Conservation (phyloP, 2,888 invertebrate genomes). For the Ferdinandea cuprea region DNA sequence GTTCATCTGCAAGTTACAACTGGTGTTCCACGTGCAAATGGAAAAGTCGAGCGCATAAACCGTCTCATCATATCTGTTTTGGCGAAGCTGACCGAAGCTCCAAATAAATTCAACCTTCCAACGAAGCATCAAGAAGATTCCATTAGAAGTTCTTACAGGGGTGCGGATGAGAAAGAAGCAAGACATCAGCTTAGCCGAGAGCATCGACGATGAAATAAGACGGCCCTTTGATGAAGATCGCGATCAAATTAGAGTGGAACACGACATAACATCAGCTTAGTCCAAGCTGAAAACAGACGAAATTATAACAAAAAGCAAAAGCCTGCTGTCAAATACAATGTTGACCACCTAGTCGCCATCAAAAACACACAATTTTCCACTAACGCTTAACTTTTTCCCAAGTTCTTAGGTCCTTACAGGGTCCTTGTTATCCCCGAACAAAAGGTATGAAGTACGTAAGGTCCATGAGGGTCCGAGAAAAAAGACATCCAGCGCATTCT, state of each 20-base stretch:
- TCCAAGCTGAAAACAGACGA: conserved; percentile 29
- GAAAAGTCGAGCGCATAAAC: conserved; percentile 36
- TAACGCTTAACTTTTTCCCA: conserved; percentile 2
- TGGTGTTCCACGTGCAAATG: conserved; percentile 53
- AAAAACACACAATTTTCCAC: conserved; percentile 10
- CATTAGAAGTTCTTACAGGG: conserved; percentile 27
- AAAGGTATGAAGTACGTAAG: conserved; percentile 11
- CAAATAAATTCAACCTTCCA: conserved; percentile 36
- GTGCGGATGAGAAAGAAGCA: conserved; percentile 2
- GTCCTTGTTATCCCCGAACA: not conserved
- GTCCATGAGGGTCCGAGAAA: conserved; percentile 17
- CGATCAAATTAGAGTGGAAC: conserved; percentile 16
- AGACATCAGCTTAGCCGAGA: not conserved
- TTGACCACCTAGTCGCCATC: conserved; percentile 26
- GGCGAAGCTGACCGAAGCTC: conserved; percentile 17
- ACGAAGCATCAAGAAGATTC: conserved; percentile 10
- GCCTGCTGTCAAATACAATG: conserved; percentile 1
- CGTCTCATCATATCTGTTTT: conserved; percentile 11
- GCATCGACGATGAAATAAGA: conserved; percentile 12
- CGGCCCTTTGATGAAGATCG: conserved; percentile 13
- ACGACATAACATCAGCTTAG: not conserved
- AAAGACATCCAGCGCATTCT: conserved; percentile 16
- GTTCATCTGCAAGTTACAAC: conserved; percentile 45
- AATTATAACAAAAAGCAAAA: conserved; percentile 15
- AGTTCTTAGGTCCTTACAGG: conserved; percentile 22